Evolutionary conservation across 2,797 vertebrate species (phyloP).

Genomic region (Avahi laniger): DNA sequence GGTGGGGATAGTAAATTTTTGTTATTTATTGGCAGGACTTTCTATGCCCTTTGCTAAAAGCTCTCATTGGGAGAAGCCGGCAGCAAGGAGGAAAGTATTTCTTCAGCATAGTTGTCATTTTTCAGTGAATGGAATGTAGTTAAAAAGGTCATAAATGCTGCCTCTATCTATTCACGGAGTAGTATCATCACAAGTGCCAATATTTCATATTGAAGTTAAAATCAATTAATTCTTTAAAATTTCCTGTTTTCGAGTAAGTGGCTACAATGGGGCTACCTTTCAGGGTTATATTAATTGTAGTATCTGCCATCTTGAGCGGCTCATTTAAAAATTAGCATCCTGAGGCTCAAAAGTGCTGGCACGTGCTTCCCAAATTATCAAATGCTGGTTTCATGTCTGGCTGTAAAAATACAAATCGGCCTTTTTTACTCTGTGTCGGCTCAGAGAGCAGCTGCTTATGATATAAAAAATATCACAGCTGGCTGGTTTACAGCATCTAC

Average conservation of each 20-base stretch:
- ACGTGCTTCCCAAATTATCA: constrained; percentile 76
- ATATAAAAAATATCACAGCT: constrained; percentile 59
- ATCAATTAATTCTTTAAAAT: constrained; percentile 83
- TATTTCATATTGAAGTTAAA: constrained; percentile 77
- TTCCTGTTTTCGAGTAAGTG: constrained; percentile 51
- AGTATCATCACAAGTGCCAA: constrained; percentile 61
- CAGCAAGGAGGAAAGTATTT: constrained; percentile 73
- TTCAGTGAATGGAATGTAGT: constrained; percentile 75
- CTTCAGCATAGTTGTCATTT: constrained; percentile 76
- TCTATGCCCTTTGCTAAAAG: constrained; percentile 78
- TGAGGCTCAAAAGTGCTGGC: constrained; percentile 60
- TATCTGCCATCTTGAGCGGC: constrained; percentile 43
- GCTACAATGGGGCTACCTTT: constrained; percentile 60
- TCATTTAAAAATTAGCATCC: constrained; percentile 72
- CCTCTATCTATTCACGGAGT: constrained; percentile 60
- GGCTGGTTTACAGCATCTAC: constrained; percentile 68
- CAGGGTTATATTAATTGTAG: constrained; percentile 60
- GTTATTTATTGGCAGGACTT: constrained; percentile 78
- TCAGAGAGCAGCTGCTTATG: constrained; percentile 72
- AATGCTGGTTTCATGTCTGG: constrained; percentile 75
- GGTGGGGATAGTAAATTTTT: constrained; percentile 70
- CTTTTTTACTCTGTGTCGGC: constrained; percentile 41
- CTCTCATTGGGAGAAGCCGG: constrained; percentile 69
- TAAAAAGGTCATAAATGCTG: constrained; percentile 75
- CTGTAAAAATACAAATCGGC: constrained; percentile 73